Conservation (phyloP, 2,888 invertebrate species). For the Pseudeuparius sepicola region DNA sequence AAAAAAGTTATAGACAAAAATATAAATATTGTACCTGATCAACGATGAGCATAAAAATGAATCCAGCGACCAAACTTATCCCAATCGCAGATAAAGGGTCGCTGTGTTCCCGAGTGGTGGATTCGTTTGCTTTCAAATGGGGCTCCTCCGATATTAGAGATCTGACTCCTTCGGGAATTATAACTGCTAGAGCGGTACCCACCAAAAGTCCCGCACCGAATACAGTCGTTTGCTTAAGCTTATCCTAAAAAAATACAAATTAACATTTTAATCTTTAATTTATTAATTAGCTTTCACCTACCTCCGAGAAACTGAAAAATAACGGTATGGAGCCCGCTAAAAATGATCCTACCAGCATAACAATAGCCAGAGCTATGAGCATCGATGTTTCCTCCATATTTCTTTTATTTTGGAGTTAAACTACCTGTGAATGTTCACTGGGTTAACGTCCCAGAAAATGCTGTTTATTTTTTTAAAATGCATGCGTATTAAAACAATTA, state of each 20-base stretch:
- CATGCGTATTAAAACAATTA: too few relatives aligned
- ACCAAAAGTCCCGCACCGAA: conserved; percentile 95
- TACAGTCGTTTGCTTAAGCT: conserved; percentile 85
- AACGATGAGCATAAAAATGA: conserved; percentile 94
- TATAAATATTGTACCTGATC: too few relatives aligned
- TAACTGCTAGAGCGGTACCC: conserved; percentile 94
- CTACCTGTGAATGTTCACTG: too few relatives aligned
- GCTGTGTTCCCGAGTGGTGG: conserved; percentile 37
- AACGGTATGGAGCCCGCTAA: conserved; percentile 91
- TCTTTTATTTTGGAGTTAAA: too few relatives aligned
- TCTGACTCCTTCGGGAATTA: conserved; percentile 97
- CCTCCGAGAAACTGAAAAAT: conserved; percentile 91
- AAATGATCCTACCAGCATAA: conserved; percentile 96
- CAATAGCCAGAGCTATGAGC: conserved; percentile 70
- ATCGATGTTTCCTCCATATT: conserved; percentile 78
- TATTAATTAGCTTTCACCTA: conserved; percentile 37
- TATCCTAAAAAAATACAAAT: conserved; percentile 57
- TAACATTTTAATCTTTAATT: neutral
- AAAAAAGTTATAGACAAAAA: too few relatives aligned
- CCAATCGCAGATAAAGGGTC: conserved; percentile 81
- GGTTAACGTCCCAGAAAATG: too few relatives aligned
- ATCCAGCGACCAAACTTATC: conserved; percentile 85
- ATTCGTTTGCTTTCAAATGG: conserved; percentile 25
- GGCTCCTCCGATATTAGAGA: conserved; percentile 45
- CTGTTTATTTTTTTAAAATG: too few relatives aligned